These are phyloP conservation scores for Caenorhabditis sp. DNA, from an alignment of 2,888 invertebrate genomes.

Conservation along the genomic window DNA sequence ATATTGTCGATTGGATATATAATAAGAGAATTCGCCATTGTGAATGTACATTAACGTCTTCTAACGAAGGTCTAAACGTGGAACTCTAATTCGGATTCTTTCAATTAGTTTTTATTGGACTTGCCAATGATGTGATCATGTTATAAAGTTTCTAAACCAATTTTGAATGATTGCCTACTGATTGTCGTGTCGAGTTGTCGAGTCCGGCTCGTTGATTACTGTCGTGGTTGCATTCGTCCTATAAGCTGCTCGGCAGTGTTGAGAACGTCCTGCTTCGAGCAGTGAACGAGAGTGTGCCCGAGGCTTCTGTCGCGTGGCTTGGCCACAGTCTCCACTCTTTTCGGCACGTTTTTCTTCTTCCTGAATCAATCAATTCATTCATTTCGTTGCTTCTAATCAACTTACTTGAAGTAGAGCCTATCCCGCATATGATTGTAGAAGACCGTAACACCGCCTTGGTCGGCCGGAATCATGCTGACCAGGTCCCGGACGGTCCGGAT, in stretches of 20 bases:
- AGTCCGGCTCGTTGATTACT: neutral
- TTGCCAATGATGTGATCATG: neutral
- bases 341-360: neutral
- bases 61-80: too few relatives aligned
- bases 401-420: slow-evolving; percentile 3
- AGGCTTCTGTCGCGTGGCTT: slow-evolving; percentile 9
- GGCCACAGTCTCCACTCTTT: slow-evolving; percentile 13
- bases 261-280: neutral
- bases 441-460: slow-evolving; percentile 2
- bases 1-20: neutral
- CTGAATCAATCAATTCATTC: slow-evolving; percentile 3
- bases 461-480: neutral
- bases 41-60: neutral
- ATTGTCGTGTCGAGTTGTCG: neutral
- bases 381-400: neutral
- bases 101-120: neutral
- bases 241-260: too few relatives aligned
- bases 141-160: neutral
- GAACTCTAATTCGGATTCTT: too few relatives aligned
- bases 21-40: neutral
- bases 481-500: slow-evolving; percentile 4
- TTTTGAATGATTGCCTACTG: neutral
- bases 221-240: neutral
- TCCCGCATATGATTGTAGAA: neutral
- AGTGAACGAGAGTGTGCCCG: slow-evolving; percentile 8